Base-by-base conservation (phyloP, 2,888 invertebrate genomes). In the Hermaeophaga mercurialis region DNA sequence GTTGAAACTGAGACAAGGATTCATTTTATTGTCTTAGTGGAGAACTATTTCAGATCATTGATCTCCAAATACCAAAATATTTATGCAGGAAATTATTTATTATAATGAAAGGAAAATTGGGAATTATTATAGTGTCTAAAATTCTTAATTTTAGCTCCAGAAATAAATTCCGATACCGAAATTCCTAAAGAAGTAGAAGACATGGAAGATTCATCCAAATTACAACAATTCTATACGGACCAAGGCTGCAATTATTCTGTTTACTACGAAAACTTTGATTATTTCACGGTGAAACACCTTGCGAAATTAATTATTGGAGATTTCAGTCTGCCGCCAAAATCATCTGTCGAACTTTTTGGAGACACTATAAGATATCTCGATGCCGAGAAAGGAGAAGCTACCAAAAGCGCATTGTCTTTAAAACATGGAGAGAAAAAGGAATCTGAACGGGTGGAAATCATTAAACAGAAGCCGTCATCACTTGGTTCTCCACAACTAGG, bases 181-280 rank as follows among this genome's bases (percentile, higher is more conserved):
- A 11, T 39, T 12, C 39, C 39, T n/a, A 18, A 39, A 8, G 19
- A 39, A 18, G 1, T 19, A 22, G 11, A 22, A 4, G 18, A 39
- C 6, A 19, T 39, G 12, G 79, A 80, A 3, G 78, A 80, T 66
- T 78, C 80, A 1, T 80, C 81, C 38, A 73, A 81, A 5, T 75
- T 86, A 28, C 84, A 85, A 62, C 75, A 79, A 62, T 85, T 84
- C 74, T 87, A 86, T 69, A 78, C 81, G 2, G 75, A 78, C 5
- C 75, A 83, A 64, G 84, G 84, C 6, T 78, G 85, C 38, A 83
- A 83, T 66, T 84, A 84, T 59, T 80, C 81, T 11, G 78, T 87
- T 72, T 83, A 82, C 65, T 85, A 84, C 67, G 65, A 67, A 28
- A 64, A 73, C 0, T 79, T 85, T 47, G 83, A 85, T 62, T 79